Evolutionary conservation across 2,113 vertebrate genomes (phyloP).

Genomic region (Larimichthys crocea): DNA sequence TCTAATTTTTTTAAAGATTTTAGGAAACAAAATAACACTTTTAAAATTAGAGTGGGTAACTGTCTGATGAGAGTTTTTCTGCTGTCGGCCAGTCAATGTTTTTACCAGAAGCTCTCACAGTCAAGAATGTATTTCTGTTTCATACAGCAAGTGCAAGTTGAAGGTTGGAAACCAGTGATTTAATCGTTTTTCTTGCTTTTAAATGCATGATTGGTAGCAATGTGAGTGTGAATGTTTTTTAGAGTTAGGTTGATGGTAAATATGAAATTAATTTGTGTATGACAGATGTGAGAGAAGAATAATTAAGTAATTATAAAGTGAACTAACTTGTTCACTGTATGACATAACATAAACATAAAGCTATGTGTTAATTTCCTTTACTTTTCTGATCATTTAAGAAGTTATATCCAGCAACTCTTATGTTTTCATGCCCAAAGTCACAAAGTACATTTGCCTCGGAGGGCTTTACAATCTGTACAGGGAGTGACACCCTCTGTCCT

Average conservation of each 20-base stretch:
- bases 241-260: too few species aligned
- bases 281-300: neutral
- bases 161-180: neutral
- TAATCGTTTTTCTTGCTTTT: neutral
- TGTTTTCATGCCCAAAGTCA: neutral
- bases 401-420: conserved; percentile 12
- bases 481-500: too few species aligned
- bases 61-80: neutral
- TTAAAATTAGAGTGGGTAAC: neutral
- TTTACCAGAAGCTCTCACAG: neutral
- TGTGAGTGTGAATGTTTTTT: too few species aligned
- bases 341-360: neutral
- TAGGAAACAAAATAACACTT: neutral
- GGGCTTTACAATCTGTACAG: too few species aligned
- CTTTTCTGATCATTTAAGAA: conserved; percentile 1
- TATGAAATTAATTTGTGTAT: too few species aligned
- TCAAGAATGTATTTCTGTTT: neutral
- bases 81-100: neutral
- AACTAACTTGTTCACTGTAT: neutral
- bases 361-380: neutral
- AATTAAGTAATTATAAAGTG: neutral
- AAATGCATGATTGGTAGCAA: neutral
- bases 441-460: too few species aligned
- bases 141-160: neutral
- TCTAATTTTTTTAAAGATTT: neutral